Evolutionary conservation across 1,140 invertebrate genomes (phyloP), one percentile per base, ranked within the genome.

Genomic region (Bombus haemorrhoidalis): DNA sequence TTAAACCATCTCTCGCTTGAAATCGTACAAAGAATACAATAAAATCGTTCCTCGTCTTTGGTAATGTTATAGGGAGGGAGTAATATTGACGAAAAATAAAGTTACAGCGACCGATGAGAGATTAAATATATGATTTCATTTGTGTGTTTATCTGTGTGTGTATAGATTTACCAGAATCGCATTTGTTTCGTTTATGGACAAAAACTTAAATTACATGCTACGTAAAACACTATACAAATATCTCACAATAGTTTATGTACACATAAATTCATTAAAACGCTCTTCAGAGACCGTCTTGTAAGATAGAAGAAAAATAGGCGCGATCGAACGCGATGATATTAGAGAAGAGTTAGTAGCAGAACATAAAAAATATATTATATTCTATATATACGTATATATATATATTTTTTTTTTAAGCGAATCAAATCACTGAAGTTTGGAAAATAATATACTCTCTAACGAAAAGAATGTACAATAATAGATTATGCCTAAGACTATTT

Each of bases 361-460:
- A 80, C 76, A 85, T 79, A 85, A 80, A 71, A 80, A 85, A 85
- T 85, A 85, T 88, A 87, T 86, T 86, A 85, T 59, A 85, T 69
- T 80, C 41, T 34, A 32, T 80, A 39, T 85, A 79, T 83, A 66
- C 75, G 86, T 87, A 87, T 89, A 86, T 83, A 81, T 87, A 73
- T 87, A 68, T 81, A 68, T 81, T 41, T 66, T 73, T 73, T 62
- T 53, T 82, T 72, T 78, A 82, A 75, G 88, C 79, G 75, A 83
- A 89, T 89, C 69, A 89, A 89, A 89, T 78, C 39, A 69, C 25
- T 89, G 76, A 89, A 72, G 64, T 89, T 62, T 82, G 79, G 66
- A 85, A 89, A 89, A 85, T 88, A 88, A 89, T 81, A 78, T 86
- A 89, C 53, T 89, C 57, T 86, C 87, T 85, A 85, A 89, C 83